These are phyloP conservation scores for Protonibea diacanthus DNA, from an alignment of 2,797 vertebrate genomes.

Conservation along the genomic window DNA sequence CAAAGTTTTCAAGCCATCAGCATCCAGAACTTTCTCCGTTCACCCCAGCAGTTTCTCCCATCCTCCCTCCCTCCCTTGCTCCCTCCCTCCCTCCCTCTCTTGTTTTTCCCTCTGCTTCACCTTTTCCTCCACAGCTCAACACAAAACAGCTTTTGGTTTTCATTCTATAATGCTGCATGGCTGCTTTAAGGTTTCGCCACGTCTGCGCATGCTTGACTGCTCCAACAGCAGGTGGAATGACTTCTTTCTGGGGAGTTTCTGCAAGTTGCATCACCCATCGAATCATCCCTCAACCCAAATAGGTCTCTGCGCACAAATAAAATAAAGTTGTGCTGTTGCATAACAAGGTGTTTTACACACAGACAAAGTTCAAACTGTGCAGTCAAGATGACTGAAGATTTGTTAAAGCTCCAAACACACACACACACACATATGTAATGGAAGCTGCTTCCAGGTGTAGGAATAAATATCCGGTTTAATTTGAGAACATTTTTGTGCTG, in stretches of 20 bases:
- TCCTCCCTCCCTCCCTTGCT: not conserved
- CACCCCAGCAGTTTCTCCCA: conserved; percentile 9
- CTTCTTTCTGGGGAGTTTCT: conserved; percentile 56
- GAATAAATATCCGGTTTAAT: conserved; percentile 1
- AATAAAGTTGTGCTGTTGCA: conserved; percentile 35
- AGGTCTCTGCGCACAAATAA: conserved; percentile 19
- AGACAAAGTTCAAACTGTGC: conserved; percentile 56
- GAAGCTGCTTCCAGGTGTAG: conserved; percentile 27
- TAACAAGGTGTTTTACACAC: conserved; percentile 30
- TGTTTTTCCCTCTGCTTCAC: not conserved
- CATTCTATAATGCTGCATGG: not conserved
- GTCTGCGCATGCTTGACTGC: not conserved
- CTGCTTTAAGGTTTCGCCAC: not conserved
- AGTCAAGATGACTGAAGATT: conserved; percentile 47
- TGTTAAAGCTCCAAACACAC: conserved; percentile 37
- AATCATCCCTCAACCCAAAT: conserved; percentile 21
- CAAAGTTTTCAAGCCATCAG: conserved; percentile 55
- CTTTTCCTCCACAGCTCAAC: conserved; percentile 7
- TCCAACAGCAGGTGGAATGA: conserved; percentile 34
- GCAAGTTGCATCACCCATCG: conserved; percentile 65
- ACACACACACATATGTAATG: not conserved
- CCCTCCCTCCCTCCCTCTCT: not conserved
- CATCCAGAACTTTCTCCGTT: conserved; percentile 61
- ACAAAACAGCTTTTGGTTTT: conserved; percentile 19
- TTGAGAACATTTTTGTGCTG: not conserved